Conservation (phyloP, 2,888 invertebrate genomes). For the Phrixothrix hirtus region DNA sequence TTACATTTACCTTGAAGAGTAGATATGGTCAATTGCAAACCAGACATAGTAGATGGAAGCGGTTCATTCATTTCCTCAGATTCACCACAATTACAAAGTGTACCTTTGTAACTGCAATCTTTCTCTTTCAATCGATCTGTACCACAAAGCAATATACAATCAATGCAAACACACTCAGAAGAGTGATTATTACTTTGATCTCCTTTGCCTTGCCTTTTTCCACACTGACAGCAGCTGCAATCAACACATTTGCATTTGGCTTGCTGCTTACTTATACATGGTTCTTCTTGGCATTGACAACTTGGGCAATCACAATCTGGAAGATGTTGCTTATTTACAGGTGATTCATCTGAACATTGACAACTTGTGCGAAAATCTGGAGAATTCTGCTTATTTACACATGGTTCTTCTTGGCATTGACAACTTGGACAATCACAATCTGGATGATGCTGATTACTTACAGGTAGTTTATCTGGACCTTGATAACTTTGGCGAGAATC, state of each 20-base stretch:
- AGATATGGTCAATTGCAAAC: conserved; percentile 45
- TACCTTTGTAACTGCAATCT: neutral
- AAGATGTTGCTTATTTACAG: no score
- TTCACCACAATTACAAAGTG: neutral
- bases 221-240: neutral
- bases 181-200: neutral
- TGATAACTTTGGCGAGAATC: no score
- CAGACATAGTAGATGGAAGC: conserved; percentile 30
- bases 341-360: no score
- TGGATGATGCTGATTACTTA: conserved; percentile 11
- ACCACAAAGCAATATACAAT: conserved; percentile 6
- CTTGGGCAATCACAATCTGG: no score
- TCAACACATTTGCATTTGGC: no score
- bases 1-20: conserved; percentile 48
- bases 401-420: no score
- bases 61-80: neutral
- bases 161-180: conserved; percentile 3
- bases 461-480: no score
- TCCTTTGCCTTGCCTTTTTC: no score
- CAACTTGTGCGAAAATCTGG: no score
- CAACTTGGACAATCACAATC: conserved; percentile 11
- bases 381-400: no score
- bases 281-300: conserved; percentile 2
- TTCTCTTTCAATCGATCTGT: neutral
- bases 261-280: no score